These are phyloP conservation scores for Achroia grisella DNA, from an alignment of 1,140 invertebrate species.

Conservation along the genomic window DNA sequence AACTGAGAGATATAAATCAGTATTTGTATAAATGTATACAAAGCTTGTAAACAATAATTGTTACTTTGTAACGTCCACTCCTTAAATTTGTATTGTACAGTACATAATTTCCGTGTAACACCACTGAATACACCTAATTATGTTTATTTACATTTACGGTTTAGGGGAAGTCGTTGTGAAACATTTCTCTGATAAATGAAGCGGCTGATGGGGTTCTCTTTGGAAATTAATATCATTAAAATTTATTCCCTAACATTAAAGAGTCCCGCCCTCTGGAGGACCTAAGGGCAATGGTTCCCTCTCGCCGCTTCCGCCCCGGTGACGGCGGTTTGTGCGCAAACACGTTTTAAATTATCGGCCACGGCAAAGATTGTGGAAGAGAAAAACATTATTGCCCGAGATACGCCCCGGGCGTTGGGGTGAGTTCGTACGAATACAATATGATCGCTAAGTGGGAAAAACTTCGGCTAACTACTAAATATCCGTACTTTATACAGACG, in stretches of 20 bases:
- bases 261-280: constrained; percentile 2
- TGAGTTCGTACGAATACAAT: constrained; percentile 17
- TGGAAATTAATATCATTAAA: constrained; percentile 47
- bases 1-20: too few relatives aligned
- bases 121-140: neutral
- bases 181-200: constrained; percentile 20
- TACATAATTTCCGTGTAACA: neutral
- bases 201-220: constrained; percentile 19
- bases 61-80: too few relatives aligned
- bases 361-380: constrained; percentile 28
- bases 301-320: constrained; percentile 6
- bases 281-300: constrained; percentile 7
- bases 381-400: constrained; percentile 27
- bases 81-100: too few relatives aligned
- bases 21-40: too few relatives aligned
- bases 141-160: constrained; percentile 2
- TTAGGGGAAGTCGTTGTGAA: constrained; percentile 5
- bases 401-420: constrained; percentile 11
- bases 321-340: constrained; percentile 29
- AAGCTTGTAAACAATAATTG: too few relatives aligned
- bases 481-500: constrained; percentile 15
- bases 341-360: constrained; percentile 48
- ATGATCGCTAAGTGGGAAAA: constrained; percentile 24
- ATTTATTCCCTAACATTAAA: constrained; percentile 42
- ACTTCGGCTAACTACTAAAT: constrained; percentile 19